Base-by-base conservation (phyloP, 2,888 invertebrate species). In the Limenitis camilla region DNA sequence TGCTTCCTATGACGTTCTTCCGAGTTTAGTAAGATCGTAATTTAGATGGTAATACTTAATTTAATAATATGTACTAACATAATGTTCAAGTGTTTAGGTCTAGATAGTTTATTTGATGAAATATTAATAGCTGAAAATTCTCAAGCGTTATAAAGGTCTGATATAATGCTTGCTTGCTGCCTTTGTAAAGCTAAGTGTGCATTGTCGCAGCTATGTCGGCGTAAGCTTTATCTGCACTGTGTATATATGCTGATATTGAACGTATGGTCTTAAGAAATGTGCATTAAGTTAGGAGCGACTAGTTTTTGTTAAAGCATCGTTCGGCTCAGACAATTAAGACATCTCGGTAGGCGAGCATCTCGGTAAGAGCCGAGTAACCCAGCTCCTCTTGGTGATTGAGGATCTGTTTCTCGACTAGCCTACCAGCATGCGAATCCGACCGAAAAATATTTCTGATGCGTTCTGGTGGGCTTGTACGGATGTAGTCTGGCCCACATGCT, bases 161-260 rank as follows among this genome's bases (percentile, higher is more conserved):
- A 31, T 43, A 32, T 30, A 44, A 30, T 44, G 11, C 33, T 49
- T 41, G 32, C 28, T 32, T 10, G 27, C 19, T 19, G 28, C 40
- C 52, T 49, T 49, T 53, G 49, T 35, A 40, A 49, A 40, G 40
- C 44, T 38, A 42, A 41, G 38, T 46, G 28, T 41, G 38, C 42
- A 44, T 39, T 36, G 36, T 6, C 40, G 43, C 49, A 53, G 44
- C 40, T 45, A 51, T 51, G 43, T 38, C 30, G 27, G 32, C 19
- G 47, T 53, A 53, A 49, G 49, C 49, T 45, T 32, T 36, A 36
- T 36, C 38, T 41, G 28, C 38, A 29, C 43, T 49, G 27, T 30
- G 44, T 40, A n/a, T 28, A n/a, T 11, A 5, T 36, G 32, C 42
- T 50, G 52, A 52, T 49, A 50, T 41, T 40, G 50, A 53, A 47